phyloP scores from a whole-genome alignment of 2,888 invertebrate species.

The Drosophila pullipes region DNA sequence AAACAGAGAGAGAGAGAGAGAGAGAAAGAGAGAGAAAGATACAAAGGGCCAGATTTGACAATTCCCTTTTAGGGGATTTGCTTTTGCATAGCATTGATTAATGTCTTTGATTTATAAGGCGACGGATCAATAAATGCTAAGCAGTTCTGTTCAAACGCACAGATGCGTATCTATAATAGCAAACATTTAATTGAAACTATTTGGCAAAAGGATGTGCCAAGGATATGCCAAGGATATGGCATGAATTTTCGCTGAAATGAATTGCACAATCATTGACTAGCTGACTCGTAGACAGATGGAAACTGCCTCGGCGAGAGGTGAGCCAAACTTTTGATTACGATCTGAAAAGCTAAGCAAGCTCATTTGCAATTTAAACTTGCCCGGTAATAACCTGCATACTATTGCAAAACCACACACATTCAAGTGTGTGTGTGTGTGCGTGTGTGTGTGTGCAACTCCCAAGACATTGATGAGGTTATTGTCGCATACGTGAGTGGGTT shows the following conservation, averaged over 20 bases:
- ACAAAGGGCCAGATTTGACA: slow-evolving; percentile 32
- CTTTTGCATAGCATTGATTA: slow-evolving; percentile 57
- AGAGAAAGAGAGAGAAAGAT: neutral
- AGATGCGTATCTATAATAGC: slow-evolving; percentile 55
- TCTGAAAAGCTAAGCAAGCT: slow-evolving; percentile 44
- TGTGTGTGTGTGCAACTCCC: slow-evolving; percentile 4
- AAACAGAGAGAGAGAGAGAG: neutral
- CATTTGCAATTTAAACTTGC: slow-evolving; percentile 60
- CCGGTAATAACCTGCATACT: slow-evolving; percentile 41
- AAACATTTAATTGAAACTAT: slow-evolving; percentile 66
- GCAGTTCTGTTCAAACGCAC: slow-evolving; percentile 20
- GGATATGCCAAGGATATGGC: slow-evolving; percentile 14
- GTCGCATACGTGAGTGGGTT: slow-evolving; percentile 49
- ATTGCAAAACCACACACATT: slow-evolving; percentile 19
- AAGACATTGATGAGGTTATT: slow-evolving; percentile 69
- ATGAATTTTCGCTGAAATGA: slow-evolving; percentile 45
- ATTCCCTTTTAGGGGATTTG: slow-evolving; percentile 44
- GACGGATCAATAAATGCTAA: slow-evolving; percentile 45
- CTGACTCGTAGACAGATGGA: slow-evolving; percentile 15
- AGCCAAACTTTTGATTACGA: slow-evolving; percentile 52
- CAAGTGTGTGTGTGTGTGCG: too few relatives aligned
- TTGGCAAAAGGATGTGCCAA: slow-evolving; percentile 18
- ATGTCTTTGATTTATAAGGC: slow-evolving; percentile 60
- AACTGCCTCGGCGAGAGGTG: slow-evolving; percentile 17
- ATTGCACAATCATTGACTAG: slow-evolving; percentile 52